Conservation (phyloP, 2,113 vertebrate genomes). For the Gnathonemus longibarbis region DNA sequence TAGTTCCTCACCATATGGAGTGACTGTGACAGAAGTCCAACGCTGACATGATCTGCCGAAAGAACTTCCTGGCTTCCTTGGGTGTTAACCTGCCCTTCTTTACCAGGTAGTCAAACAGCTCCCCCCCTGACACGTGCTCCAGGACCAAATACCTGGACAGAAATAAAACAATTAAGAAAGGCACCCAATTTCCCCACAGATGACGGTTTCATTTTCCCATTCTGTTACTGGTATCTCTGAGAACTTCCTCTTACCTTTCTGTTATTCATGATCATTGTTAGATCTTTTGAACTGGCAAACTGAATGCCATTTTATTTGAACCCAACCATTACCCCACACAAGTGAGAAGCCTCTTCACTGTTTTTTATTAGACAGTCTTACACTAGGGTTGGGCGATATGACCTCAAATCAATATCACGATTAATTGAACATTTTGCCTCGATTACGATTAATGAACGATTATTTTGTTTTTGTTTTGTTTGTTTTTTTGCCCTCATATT, state of each 20-base stretch:
- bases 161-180: background rate
- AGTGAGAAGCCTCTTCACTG: background rate
- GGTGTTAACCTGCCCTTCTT: constrained; percentile 95
- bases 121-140: constrained; percentile 94
- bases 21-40: constrained; percentile 99
- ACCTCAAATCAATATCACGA: too few relatives aligned
- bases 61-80: constrained; percentile 97
- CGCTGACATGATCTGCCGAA: constrained; percentile 98
- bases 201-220: background rate
- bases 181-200: background rate
- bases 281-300: background rate
- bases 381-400: background rate
- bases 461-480: too few relatives aligned
- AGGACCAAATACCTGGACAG: constrained; percentile 86
- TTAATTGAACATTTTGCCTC: too few relatives aligned
- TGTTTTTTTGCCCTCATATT: too few relatives aligned
- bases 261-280: background rate
- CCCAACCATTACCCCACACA: background rate
- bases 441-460: too few relatives aligned
- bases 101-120: constrained; percentile 97
- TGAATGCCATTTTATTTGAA: background rate
- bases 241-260: background rate
- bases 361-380: background rate
- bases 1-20: constrained; percentile 84
- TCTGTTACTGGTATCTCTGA: background rate